Evolutionary conservation across 2,113 vertebrate species (phyloP).

Genomic region (Myrmophylax atrothorax): DNA sequence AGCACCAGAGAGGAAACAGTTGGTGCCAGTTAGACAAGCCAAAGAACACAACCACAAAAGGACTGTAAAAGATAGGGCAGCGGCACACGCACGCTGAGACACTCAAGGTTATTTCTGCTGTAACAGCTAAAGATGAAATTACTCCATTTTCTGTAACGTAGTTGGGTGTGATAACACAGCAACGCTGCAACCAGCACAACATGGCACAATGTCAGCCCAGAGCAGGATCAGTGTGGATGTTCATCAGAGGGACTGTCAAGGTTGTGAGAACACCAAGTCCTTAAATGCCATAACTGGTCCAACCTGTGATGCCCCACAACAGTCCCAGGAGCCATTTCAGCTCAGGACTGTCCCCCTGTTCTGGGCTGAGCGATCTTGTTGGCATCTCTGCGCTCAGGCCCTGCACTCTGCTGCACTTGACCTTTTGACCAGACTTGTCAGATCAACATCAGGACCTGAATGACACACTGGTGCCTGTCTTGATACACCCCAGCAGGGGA

Average conservation of each 20-base stretch:
- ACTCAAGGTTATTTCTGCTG: slow-evolving; percentile 39
- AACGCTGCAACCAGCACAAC: background rate
- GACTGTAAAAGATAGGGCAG: background rate
- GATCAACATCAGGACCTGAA: fast-evolving
- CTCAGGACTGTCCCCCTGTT: background rate
- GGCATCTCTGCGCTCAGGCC: background rate
- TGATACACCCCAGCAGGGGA: fast-evolving
- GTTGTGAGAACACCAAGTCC: fast-evolving
- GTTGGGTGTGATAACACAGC: background rate
- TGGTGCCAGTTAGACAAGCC: background rate
- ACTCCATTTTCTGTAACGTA: background rate
- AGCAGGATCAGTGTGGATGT: fast-evolving
- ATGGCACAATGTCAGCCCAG: fast-evolving
- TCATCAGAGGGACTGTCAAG: background rate
- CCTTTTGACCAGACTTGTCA: background rate
- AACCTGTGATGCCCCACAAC: background rate
- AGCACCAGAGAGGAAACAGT: background rate
- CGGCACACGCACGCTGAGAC: background rate
- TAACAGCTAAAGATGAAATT: background rate
- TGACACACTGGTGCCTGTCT: fast-evolving
- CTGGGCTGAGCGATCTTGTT: fast-evolving
- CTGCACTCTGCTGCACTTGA: background rate
- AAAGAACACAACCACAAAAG: background rate
- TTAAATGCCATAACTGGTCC: background rate
- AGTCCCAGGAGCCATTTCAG: background rate